These are phyloP conservation scores for Clusia tigrina DNA, from an alignment of 2,888 invertebrate genomes.

Conservation along the genomic window DNA sequence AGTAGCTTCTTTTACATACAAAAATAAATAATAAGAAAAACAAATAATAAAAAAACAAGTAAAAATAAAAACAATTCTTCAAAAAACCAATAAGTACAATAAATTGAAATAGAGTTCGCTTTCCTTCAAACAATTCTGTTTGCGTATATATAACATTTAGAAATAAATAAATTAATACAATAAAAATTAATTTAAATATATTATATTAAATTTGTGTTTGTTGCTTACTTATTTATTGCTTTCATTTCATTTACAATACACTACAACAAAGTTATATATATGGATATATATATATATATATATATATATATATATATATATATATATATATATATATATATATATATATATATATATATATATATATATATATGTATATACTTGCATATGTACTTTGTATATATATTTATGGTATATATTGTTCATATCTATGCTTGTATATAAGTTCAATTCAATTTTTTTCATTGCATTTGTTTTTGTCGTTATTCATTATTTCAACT, in stretches of 20 bases:
- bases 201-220: neutral
- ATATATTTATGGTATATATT: slow-evolving; percentile 38
- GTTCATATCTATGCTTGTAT: neutral
- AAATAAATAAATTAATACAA: neutral
- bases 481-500: slow-evolving; percentile 38
- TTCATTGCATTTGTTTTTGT: slow-evolving; percentile 42
- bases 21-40: neutral
- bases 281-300: neutral
- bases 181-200: neutral
- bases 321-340: slow-evolving; percentile 37
- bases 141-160: no score
- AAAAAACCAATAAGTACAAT: neutral
- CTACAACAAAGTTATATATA: neutral
- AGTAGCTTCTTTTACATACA: neutral
- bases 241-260: slow-evolving; percentile 2
- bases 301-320: slow-evolving; percentile 13
- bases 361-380: neutral
- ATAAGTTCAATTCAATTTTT: slow-evolving; percentile 28
- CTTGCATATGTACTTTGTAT: slow-evolving; percentile 17
- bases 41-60: neutral
- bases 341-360: neutral
- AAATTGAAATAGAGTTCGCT: neutral
- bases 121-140: no score
- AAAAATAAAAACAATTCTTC: neutral
- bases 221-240: neutral